Evolutionary conservation across 2,888 invertebrate species (phyloP).

Genomic region (Napeogenes inachia): DNA sequence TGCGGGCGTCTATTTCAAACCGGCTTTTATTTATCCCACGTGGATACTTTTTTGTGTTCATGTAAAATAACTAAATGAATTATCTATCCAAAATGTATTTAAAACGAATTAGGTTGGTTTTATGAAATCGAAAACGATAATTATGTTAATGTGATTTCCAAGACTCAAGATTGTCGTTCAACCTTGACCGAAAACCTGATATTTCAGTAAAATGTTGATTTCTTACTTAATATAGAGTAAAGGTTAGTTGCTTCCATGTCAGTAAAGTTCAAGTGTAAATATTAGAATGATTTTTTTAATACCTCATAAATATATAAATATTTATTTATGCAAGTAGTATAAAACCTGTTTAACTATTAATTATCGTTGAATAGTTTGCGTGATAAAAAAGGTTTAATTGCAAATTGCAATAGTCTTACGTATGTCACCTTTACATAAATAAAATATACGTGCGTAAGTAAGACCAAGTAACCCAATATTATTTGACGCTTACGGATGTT

Average conservation of each 20-base stretch:
- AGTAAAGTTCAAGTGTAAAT: conserved; percentile 1
- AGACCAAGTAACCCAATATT: conserved; percentile 39
- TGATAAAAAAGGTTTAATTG: conserved; percentile 25
- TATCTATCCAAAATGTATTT: no score
- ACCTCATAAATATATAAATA: neutral
- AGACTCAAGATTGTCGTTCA: conserved; percentile 17
- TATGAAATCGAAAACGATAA: no score
- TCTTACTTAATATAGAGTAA: conserved; percentile 6
- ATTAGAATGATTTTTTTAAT: neutral
- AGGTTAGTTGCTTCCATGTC: neutral
- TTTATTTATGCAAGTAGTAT: no score
- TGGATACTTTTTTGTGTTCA: conserved; percentile 13
- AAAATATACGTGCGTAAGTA: conserved; percentile 33
- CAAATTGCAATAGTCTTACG: conserved; percentile 17
- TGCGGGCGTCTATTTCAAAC: conserved; percentile 32
- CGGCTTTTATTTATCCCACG: conserved; percentile 30
- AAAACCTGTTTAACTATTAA: no score
- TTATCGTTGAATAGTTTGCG: conserved; percentile 15
- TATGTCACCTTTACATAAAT: neutral
- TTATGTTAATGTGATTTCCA: conserved; percentile 12
- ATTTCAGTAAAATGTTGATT: conserved; percentile 15
- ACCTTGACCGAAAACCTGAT: conserved; percentile 27
- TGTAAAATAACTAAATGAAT: no score
- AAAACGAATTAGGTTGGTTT: no score
- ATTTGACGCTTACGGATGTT: conserved; percentile 37